phyloP scores from a whole-genome alignment of 2,113 vertebrate species.

The Phoxinus phoxinus region DNA sequence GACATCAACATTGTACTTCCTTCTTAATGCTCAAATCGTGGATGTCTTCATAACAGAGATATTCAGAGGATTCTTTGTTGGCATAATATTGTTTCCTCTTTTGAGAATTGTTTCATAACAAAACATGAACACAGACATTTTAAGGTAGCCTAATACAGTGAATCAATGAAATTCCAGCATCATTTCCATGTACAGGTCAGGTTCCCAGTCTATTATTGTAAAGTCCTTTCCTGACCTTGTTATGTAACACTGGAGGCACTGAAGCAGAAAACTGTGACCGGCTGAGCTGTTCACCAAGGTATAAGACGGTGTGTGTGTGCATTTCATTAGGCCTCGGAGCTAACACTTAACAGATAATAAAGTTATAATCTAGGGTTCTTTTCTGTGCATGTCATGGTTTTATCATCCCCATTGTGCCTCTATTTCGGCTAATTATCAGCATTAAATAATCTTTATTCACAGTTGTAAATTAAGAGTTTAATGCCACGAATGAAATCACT shows the following conservation, averaged over 20 bases:
- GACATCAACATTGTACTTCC: neutral
- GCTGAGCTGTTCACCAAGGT: neutral
- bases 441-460: neutral
- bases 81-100: neutral
- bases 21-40: neutral
- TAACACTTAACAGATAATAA: neutral
- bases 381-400: neutral
- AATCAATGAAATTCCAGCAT: neutral
- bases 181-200: neutral
- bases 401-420: neutral
- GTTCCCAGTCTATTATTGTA: no score
- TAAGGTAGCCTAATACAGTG: neutral
- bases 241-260: slow-evolving; percentile 13
- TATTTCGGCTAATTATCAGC: neutral
- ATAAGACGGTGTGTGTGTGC: neutral
- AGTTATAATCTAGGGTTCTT: neutral
- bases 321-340: neutral
- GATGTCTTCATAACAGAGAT: neutral
- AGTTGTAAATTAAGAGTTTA: neutral
- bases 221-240: neutral
- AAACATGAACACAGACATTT: neutral
- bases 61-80: slow-evolving; percentile 1
- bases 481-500: neutral
- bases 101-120: neutral
- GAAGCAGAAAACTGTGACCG: neutral